Base-by-base conservation (phyloP, 2,113 vertebrate species). In the Ophiodon elongatus region DNA sequence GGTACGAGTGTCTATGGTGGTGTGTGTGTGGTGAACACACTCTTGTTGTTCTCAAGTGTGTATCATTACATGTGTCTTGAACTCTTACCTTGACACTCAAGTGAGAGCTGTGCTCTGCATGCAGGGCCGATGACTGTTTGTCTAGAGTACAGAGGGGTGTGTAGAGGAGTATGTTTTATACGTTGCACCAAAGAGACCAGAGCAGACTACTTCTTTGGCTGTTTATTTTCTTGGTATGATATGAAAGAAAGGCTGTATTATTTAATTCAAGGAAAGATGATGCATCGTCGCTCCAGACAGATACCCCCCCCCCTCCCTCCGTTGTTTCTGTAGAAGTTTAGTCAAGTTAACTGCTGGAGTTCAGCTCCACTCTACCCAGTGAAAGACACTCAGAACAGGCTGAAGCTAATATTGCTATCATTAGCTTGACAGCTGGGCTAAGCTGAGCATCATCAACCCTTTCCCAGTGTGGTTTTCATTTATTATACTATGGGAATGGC, bases 201-300 rank as follows among this genome's bases (percentile, higher is more conserved):
- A 56, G 65, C 41, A 69, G 62, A 15, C 23, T 21, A 1, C 19
- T 29, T 82, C 6, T 54, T 52, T 2, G 27, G 66, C 31, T 31
- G 63, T 29, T 17, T 15, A 54, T 67, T 59, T 70, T 54, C 23
- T 6, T 50, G 13, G 13, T 54, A 2, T 29, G 4, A 52, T 57
- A 50, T 80, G 25, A 25, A 67, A 85, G n/a, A 41, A 25, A 14
- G 10, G 19, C 57, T 80, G n/a, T n/a, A 69, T 7, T 65, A 37
- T 78, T 67, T 31, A 11, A 69, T 59, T 31, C 39, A 9, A 9
- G 14, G 43, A 59, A 37, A 65, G 15, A 54, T 31, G 37, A 78
- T 31, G 0, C 43, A 33, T 11, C 8, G 1, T 8, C 8, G n/a
- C 33, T 65, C 37, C 73, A 52, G 62, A 14, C n/a, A 39, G 6